phyloP scores from a whole-genome alignment of 2,888 invertebrate species.

The Hydrotaea cyrtoneurina region DNA sequence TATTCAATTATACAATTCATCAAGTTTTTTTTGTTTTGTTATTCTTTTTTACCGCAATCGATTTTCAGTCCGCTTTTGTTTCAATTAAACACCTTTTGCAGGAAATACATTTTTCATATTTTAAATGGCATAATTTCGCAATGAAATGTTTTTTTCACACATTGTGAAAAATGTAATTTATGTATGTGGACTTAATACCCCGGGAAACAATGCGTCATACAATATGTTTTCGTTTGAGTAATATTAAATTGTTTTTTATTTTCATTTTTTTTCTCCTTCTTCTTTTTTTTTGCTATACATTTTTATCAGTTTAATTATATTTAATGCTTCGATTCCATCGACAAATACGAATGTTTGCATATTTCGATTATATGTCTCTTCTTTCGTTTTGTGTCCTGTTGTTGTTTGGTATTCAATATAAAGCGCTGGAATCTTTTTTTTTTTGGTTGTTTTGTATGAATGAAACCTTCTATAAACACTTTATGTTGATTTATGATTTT shows the following conservation, averaged over 20 bases:
- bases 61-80: background rate
- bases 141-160: background rate
- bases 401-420: no score
- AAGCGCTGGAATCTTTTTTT: background rate
- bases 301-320: slow-evolving; percentile 19
- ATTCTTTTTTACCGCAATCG: no score
- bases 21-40: no score
- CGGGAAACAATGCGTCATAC: slow-evolving; percentile 23
- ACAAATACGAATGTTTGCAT: background rate
- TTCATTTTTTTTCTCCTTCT: background rate
- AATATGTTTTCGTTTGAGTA: slow-evolving; percentile 9
- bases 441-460: no score
- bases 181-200: slow-evolving; percentile 19
- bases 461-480: background rate
- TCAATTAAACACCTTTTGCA: slow-evolving; percentile 29
- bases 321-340: background rate
- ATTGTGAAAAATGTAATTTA: background rate
- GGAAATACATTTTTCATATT: slow-evolving; percentile 25
- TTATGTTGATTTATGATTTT: slow-evolving; percentile 22
- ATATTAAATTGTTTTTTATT: background rate
- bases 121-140: background rate
- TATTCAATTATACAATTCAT: background rate
- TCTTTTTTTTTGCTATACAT: background rate
- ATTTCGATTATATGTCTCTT: background rate
- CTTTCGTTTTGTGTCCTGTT: background rate